Evolutionary conservation across 2,113 vertebrate species (phyloP).

Genomic region (Mungos mungo): DNA sequence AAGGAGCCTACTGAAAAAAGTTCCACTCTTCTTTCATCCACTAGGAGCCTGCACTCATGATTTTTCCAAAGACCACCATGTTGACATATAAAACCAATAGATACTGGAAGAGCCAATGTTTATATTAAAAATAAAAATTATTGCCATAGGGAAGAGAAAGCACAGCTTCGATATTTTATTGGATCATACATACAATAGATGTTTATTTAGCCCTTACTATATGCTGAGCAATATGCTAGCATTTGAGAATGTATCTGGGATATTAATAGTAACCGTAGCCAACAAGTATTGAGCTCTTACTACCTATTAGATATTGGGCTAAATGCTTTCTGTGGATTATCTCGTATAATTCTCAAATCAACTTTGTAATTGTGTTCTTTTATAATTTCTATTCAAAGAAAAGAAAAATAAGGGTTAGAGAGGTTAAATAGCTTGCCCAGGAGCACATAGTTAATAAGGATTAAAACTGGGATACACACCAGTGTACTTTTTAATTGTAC

Average conservation of each 20-base stretch:
- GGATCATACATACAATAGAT: neutral
- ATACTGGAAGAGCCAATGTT: neutral
- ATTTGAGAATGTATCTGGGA: neutral
- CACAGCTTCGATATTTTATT: neutral
- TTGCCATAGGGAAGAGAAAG: neutral
- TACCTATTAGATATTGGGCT: neutral
- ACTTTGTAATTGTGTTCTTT: neutral
- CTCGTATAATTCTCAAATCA: neutral
- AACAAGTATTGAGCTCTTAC: neutral
- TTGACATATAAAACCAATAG: neutral
- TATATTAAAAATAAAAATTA: conserved; percentile 17
- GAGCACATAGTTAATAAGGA: neutral
- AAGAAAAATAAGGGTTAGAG: neutral
- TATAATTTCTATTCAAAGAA: neutral
- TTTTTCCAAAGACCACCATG: neutral
- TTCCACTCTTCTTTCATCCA: neutral
- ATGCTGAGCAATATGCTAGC: neutral
- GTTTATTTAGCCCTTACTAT: neutral
- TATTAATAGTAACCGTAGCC: neutral
- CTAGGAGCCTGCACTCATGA: neutral
- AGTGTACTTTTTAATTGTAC: neutral
- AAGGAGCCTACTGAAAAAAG: neutral
- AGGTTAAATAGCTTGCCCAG: neutral
- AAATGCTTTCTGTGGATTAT: neutral
- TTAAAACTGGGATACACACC: neutral